phyloP scores from a whole-genome alignment of 2,888 invertebrate genomes.

The Pterostichus madidus region DNA sequence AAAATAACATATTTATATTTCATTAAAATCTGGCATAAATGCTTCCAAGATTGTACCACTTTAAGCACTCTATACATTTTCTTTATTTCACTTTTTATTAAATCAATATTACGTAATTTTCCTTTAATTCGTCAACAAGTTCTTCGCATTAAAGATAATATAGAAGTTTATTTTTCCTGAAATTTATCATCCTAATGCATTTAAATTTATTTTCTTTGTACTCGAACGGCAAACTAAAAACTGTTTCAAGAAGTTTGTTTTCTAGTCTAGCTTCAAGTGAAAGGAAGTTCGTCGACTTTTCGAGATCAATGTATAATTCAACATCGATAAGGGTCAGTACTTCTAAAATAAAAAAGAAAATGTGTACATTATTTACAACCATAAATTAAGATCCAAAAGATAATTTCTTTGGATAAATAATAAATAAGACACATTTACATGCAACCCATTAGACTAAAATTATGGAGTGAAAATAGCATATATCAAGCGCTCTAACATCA shows the following conservation, averaged over 20 bases:
- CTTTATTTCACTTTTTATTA: no score
- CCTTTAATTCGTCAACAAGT: no score
- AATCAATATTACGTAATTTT: no score
- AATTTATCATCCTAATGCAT: no score
- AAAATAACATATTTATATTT: no score
- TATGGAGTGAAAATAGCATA: slow-evolving; percentile 33
- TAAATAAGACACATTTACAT: slow-evolving; percentile 16
- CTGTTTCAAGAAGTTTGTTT: background rate
- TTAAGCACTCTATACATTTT: no score
- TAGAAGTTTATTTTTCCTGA: no score
- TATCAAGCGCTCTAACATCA: background rate
- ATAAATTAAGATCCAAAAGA: no score
- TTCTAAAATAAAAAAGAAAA: background rate
- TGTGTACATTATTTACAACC: no score
- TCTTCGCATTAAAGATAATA: no score
- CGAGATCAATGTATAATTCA: slow-evolving; percentile 9
- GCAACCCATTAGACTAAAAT: slow-evolving; percentile 8
- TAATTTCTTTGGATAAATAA: background rate
- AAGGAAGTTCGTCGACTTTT: background rate
- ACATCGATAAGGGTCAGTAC: background rate
- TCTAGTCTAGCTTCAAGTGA: background rate
- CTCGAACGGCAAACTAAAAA: background rate
- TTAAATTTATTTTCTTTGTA: background rate
- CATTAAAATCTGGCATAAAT: no score
- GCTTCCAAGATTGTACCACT: no score